Percentiles rank a stretch among this genome's conserved stretches.
These are phyloP conservation scores for Rotaria macrura DNA, from an alignment of 2,888 invertebrate genomes.

Conservation along the genomic window DNA sequence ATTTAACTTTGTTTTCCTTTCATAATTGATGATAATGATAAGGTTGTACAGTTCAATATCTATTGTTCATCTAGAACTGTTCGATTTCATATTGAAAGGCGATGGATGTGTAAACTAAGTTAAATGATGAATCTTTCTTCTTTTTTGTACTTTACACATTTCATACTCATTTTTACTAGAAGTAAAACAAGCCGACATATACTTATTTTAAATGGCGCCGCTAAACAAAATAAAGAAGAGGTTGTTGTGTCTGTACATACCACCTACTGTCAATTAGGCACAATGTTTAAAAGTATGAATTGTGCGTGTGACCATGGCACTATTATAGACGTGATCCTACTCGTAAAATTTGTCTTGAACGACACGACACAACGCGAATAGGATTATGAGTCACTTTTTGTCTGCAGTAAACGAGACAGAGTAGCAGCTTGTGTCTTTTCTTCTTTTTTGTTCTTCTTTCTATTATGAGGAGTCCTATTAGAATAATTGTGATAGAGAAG, in stretches of 20 bases:
- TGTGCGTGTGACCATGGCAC: not conserved
- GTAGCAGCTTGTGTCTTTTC: not conserved
- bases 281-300: not conserved
- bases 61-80: not conserved
- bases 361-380: not conserved
- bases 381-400: not conserved
- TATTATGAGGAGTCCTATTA: not conserved
- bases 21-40: not conserved
- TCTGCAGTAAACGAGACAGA: not conserved
- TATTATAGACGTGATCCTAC: not conserved
- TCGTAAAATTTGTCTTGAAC: not conserved
- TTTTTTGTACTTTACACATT: too few species aligned
- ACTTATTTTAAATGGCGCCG: not conserved
- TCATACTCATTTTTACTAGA: not conserved
- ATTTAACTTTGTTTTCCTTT: not conserved
- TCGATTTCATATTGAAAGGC: not conserved
- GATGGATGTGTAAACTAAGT: not conserved
- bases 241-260: not conserved
- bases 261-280: not conserved
- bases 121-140: not conserved
- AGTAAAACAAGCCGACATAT: not conserved
- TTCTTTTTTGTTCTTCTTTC: not conserved
- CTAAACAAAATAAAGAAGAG: not conserved
- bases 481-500: not conserved
- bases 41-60: not conserved